Evolutionary conservation across 2,797 vertebrate species (phyloP).

Genomic region (Clarias fuscus): DNA sequence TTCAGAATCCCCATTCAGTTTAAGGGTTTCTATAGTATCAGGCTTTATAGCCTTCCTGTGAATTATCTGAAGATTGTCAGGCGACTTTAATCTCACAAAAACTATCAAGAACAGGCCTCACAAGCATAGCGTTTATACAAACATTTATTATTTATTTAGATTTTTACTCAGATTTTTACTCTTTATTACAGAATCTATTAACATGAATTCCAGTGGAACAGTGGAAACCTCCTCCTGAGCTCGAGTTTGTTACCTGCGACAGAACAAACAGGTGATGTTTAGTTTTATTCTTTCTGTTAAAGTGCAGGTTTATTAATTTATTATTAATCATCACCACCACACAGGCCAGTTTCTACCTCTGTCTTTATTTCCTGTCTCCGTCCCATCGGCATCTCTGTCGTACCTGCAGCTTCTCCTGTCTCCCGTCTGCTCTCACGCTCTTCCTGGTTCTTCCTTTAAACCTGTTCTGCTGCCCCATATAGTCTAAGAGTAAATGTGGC

Average conservation of each 20-base stretch:
- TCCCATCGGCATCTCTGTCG: constrained; percentile 78
- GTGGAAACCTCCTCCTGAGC: not conserved
- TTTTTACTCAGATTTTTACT: too few species aligned
- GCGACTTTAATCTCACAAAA: too few species aligned
- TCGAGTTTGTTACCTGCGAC: not conserved
- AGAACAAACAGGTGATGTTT: not conserved
- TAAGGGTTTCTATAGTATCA: too few species aligned
- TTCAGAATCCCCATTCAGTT: not conserved
- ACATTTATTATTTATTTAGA: too few species aligned
- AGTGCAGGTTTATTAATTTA: not conserved
- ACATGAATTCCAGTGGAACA: too few species aligned
- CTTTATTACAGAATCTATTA: not conserved
- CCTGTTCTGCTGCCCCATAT: constrained; percentile 51
- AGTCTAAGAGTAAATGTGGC: constrained; percentile 51
- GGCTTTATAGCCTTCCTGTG: too few species aligned
- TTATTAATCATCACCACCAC: too few species aligned
- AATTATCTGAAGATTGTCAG: not conserved
- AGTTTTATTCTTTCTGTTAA: not conserved
- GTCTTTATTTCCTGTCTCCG: constrained; percentile 69
- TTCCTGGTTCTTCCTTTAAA: constrained; percentile 50
- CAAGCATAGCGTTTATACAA: too few species aligned
- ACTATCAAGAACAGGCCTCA: too few species aligned
- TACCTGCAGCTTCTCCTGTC: constrained; percentile 80
- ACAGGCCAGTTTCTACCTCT: not conserved
- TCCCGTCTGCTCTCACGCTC: constrained; percentile 47